phyloP scores from a whole-genome alignment of 2,888 invertebrate genomes.

The Macropis europaea region DNA sequence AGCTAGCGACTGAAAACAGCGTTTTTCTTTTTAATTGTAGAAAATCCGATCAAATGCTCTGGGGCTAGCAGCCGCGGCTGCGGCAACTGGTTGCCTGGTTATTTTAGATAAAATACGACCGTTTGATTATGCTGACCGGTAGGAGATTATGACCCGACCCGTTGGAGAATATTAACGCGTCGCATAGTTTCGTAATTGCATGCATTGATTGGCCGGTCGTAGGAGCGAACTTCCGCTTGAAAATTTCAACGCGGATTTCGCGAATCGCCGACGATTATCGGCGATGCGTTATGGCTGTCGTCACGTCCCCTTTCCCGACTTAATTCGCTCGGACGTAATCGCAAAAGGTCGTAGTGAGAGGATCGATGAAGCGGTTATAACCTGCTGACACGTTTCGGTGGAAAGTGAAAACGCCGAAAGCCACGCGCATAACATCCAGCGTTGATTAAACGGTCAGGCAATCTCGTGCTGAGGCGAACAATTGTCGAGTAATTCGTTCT shows the following conservation, averaged over 20 bases:
- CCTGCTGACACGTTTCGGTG: constrained; percentile 47
- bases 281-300: constrained; percentile 5
- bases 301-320: constrained; percentile 29
- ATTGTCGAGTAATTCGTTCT: too few relatives aligned
- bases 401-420: constrained; percentile 60
- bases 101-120: constrained; percentile 67
- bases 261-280: constrained; percentile 32
- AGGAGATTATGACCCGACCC: constrained; percentile 54
- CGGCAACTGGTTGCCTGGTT: constrained; percentile 56
- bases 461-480: too few relatives aligned
- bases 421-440: constrained; percentile 13
- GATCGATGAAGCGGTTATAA: constrained; percentile 58
- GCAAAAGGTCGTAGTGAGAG: constrained; percentile 49
- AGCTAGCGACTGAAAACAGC: too few relatives aligned
- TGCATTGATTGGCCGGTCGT: constrained; percentile 61
- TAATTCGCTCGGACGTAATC: constrained; percentile 43
- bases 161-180: constrained; percentile 59
- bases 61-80: too few relatives aligned
- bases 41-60: too few relatives aligned
- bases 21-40: too few relatives aligned
- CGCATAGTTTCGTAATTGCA: constrained; percentile 63
- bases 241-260: constrained; percentile 15
- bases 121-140: constrained; percentile 63
- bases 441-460: constrained; percentile 9
- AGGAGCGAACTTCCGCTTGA: too few relatives aligned